Base-by-base conservation (phyloP, 2,888 invertebrate species). In the Pheosia gnoma region DNA sequence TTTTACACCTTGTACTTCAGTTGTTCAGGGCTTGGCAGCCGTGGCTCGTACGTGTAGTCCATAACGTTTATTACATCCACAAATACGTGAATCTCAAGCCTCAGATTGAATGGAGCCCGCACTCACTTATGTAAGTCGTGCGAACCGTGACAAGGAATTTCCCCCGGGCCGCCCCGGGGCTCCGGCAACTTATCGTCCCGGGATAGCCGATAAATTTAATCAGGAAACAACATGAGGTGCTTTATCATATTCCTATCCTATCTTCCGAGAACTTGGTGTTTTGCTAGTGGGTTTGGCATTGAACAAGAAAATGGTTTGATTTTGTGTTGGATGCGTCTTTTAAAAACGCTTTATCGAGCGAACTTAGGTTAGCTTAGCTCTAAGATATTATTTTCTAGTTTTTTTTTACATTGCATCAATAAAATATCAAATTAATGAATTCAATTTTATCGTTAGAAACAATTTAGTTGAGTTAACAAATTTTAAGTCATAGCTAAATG, bases 151-250 rank as follows among this genome's bases (percentile, higher is more conserved):
- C 41, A 51, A 61, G 59, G 47, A 63, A 74, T 71, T 74, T 74
- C 65, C 74, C 77, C 38, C 7, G 74, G 66, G 77, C 45, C 60
- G 51, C 59, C 63, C 61, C 45, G 45, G 68, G 62, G 65, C 68
- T 60, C 54, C 5, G 37, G 56, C 66, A 67, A 68, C 63, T 73
- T 74, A 73, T 68, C 62, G 59, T 60, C 55, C 57, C 39, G 61
- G 62, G 58, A 75, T 66, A 59, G 63, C 58, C 62, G 57, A 69
- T 65, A 67, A 68, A 67, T 73, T 70, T 61, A 57, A 74, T 69
- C 66, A 60, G 59, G 61, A 65, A 51, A 58, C 38, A 49, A 45
- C 38, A 39, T 7, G 8, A 49, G 5, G 59, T 52, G 52, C 7
- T 59, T 39, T 39, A 51, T 58, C 51, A 54, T 54, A 54, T 54